phyloP scores from a whole-genome alignment of 1,140 invertebrate species.

The Dinothrombium tinctorium region DNA sequence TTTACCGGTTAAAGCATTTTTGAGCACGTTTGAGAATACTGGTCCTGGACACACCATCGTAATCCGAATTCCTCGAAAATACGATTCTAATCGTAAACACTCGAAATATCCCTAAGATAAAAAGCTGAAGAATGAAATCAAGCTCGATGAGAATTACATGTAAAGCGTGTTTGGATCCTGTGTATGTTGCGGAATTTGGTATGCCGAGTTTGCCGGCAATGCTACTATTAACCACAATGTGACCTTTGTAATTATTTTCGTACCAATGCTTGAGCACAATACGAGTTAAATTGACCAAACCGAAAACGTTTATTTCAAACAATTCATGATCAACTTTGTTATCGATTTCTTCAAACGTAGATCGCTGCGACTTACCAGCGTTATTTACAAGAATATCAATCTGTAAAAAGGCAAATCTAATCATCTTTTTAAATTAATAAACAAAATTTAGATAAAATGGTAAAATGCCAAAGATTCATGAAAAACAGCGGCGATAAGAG shows the following conservation, averaged over 20 bases:
- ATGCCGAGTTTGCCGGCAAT: slow-evolving; percentile 38
- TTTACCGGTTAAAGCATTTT: slow-evolving; percentile 39
- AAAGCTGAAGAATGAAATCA: neutral
- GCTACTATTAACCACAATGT: slow-evolving; percentile 46
- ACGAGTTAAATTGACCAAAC: slow-evolving; percentile 39
- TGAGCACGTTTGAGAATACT: slow-evolving; percentile 40
- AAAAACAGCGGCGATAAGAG: no score
- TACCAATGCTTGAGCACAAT: slow-evolving; percentile 39
- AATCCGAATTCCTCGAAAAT: slow-evolving; percentile 29
- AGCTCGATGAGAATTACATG: slow-evolving; percentile 31
- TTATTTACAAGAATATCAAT: slow-evolving; percentile 57
- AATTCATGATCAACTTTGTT: slow-evolving; percentile 41
- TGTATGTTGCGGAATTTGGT: slow-evolving; percentile 50
- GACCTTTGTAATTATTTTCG: slow-evolving; percentile 26
- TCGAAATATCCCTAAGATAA: slow-evolving; percentile 11
- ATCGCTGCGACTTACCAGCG: slow-evolving; percentile 54
- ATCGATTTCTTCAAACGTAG: slow-evolving; percentile 45
- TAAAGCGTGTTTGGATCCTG: slow-evolving; percentile 50
- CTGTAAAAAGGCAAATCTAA: slow-evolving; percentile 19
- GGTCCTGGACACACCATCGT: slow-evolving; percentile 50
- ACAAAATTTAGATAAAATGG: no score
- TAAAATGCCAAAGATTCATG: no score
- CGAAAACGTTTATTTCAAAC: slow-evolving; percentile 60
- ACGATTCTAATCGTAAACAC: slow-evolving; percentile 5
- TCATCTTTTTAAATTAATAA: no score